Base-by-base conservation (phyloP, 1,140 invertebrate genomes). In the Euwallacea fornicatus region DNA sequence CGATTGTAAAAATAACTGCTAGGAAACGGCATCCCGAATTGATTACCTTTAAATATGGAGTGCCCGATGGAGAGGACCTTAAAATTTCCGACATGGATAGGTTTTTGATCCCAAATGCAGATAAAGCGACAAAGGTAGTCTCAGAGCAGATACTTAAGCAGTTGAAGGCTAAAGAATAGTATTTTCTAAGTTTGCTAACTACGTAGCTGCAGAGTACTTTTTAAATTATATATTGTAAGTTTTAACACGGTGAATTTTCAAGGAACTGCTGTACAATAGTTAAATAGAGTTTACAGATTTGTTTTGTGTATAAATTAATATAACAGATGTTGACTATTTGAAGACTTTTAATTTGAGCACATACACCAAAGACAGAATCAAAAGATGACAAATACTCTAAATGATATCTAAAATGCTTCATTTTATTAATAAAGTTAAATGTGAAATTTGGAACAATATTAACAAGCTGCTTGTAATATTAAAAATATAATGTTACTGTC, bases 31-130 rank as follows among this genome's bases (percentile, higher is more conserved):
- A 94, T 82, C 95, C 96, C 0, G 94, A 98, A 81, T 83, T 98
- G 69, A 98, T 99, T 70, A 98, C 96, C 4, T 97, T 98, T 80
- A 97, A 97, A 81, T 96, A 96, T 79, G 94, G 94, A 11, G 86
- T 89, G 42, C 88, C 89, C 58, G 87, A 88, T 77, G 91, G 90
- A 42, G 91, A 93, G 69, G 88, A 88, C 21, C 82, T 91, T 60
- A 83, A 88, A 42, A 91, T 94, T 62, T 89, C 89, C 0, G 94
- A 96, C 82, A 92, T 96, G 88, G 95, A 97, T 83, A 89, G 91
- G 73, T 96, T 97, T 85, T 84, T 96, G 62, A 96, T 98, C 79
- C 93, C 94, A 10, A 92, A 95, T 80, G 94, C 95, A n/a, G 88
- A 89, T 61, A 90, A 94, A 82, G 95, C 94, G 9, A 97, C 94